Evolutionary conservation across 2,888 invertebrate genomes (phyloP), one percentile per base, ranked within the genome.

Genomic region (Idaea straminata): DNA sequence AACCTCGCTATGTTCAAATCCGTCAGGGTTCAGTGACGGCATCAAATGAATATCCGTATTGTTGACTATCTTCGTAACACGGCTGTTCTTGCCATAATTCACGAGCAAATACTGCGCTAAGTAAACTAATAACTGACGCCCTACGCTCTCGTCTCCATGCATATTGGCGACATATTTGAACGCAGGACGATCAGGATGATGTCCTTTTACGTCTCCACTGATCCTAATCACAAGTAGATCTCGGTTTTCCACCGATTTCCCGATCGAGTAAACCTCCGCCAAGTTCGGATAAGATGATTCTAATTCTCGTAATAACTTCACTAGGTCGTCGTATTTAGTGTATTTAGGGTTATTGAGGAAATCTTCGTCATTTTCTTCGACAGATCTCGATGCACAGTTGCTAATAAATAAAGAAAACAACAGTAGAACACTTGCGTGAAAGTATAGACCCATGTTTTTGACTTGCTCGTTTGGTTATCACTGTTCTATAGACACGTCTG

Each of bases 11-110:
- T 93, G 94, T 83, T 97, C 97, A 93, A 96, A 99, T 15, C 99
- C 99, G 94, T 99, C 95, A 57, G 99, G 99, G 92, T 99, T 99
- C 95, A 99, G 95, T 0, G 98, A 97, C 0, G 99, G 99, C 97
- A 99, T 96, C 77, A 99, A 91, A 87, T 96, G 98, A 71, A 99
- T 98, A 82, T 99, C 97, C 0, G 98, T 99, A 5, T 89, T 93
- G 81, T 99, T 96, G 0, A 99, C 94, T 65, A 99, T 87, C 67
- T 92, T 93, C 0, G 97, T 96, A 25, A 99, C 94, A 65, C 96
- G 92, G 0, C 94, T 92, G 75, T 94, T 94, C 66, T 92, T 95
- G 3, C 95, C 95, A 82, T 97, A 97, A 81, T 96, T 96, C 7
- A 93, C 87, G 62, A 99, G 92, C 64, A 99, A 93, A 87, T 98